A percentile compares a stretch with the other conserved stretches of the same genome.
Evolutionary conservation across 2,797 vertebrate genomes (phyloP).

Genomic region (Bufotes viridis): DNA sequence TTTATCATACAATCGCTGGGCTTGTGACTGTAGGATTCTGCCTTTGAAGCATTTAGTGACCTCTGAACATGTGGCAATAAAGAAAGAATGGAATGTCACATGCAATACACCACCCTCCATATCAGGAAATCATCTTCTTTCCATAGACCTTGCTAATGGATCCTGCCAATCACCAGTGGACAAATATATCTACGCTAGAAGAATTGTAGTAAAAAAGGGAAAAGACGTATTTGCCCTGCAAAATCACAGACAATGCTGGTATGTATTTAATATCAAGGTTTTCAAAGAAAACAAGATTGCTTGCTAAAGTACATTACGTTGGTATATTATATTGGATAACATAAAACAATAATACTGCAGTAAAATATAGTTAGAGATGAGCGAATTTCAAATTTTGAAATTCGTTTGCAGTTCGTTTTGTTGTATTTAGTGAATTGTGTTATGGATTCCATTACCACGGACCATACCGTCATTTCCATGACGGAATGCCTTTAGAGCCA

Average conservation of each 20-base stretch:
- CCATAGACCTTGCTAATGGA: conserved; percentile 73
- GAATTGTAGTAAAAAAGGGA: conserved; percentile 70
- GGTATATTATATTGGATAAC: neutral
- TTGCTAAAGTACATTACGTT: neutral
- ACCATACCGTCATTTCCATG: too few relatives aligned
- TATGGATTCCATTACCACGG: too few relatives aligned
- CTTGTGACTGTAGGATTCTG: conserved; percentile 75
- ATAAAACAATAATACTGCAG: neutral
- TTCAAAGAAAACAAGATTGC: neutral
- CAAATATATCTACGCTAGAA: conserved; percentile 66
- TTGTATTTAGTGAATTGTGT: too few relatives aligned
- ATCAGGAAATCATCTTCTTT: conserved; percentile 71
- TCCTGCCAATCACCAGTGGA: conserved; percentile 67
- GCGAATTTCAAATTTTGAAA: too few relatives aligned
- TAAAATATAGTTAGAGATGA: too few relatives aligned
- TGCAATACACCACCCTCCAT: conserved; percentile 72
- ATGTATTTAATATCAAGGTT: neutral
- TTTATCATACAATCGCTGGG: conserved; percentile 77
- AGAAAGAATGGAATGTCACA: conserved; percentile 70
- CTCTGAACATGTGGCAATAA: conserved; percentile 69
- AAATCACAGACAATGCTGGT: conserved; percentile 32
- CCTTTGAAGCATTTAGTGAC: conserved; percentile 72
- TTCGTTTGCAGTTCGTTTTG: too few relatives aligned
- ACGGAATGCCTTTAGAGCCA: too few relatives aligned
- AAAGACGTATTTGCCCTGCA: conserved; percentile 67